A percentile compares a stretch with the other conserved stretches of the same genome.
These are phyloP conservation scores for Cyclopterus lumpus DNA, from an alignment of 2,797 vertebrate genomes.

Conservation along the genomic window DNA sequence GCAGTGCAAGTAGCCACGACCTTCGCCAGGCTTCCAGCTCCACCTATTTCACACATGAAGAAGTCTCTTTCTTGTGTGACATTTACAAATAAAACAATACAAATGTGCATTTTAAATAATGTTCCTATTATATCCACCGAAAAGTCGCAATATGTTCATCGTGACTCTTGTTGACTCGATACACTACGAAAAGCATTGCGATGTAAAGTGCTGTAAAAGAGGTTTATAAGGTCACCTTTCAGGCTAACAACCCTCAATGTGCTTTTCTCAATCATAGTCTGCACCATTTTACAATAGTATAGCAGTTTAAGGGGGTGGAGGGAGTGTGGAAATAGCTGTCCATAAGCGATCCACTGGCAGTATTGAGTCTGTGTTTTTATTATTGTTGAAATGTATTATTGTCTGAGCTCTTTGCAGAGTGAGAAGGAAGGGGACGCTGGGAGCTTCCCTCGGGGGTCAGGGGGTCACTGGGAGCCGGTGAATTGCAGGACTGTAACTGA, in stretches of 20 bases:
- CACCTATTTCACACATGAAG: not conserved
- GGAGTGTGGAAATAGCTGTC: conserved; percentile 27
- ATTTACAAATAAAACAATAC: not conserved
- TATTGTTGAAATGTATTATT: conserved; percentile 39
- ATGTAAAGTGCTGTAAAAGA: conserved; percentile 6
- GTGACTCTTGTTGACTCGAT: not conserved
- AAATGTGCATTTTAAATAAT: not conserved
- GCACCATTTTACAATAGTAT: not conserved
- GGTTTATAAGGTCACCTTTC: not conserved
- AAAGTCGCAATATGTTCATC: not conserved
- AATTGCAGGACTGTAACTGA: not conserved
- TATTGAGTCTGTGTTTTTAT: conserved; percentile 31
- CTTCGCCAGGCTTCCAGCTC: not conserved
- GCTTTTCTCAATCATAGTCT: not conserved
- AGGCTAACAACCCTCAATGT: not conserved
- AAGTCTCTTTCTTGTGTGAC: not conserved
- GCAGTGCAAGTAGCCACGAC: not conserved
- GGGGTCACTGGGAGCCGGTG: conserved; percentile 38
- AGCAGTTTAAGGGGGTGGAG: not conserved
- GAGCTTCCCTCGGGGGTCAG: conserved; percentile 16
- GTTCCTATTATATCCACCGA: not conserved
- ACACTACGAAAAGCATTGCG: not conserved
- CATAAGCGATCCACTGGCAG: conserved; percentile 18
- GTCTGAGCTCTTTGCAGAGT: conserved; percentile 26
- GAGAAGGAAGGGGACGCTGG: conserved; percentile 49